A percentile compares a stretch with the other conserved stretches of the same genome.
Conservation (phyloP, 2,113 vertebrate species). For the Pachycephala philippinensis region DNA sequence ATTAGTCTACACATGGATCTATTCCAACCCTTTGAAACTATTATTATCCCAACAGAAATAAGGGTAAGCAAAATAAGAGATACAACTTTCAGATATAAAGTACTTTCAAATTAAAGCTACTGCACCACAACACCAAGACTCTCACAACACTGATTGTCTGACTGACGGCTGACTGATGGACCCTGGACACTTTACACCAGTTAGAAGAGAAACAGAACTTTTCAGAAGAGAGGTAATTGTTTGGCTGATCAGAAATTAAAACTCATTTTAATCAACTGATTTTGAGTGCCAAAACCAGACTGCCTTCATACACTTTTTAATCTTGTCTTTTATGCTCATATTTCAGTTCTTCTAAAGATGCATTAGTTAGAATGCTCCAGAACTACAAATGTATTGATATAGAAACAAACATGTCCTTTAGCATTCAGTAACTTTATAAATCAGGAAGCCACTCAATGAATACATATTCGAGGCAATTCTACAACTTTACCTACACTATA, state of each 20-base stretch:
- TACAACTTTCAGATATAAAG: neutral
- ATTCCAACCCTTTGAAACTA: neutral
- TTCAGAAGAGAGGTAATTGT: neutral
- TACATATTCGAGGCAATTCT: neutral
- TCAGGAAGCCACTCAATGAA: neutral
- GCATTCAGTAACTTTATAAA: neutral
- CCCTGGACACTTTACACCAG: neutral
- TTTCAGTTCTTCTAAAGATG: neutral
- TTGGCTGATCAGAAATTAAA: neutral
- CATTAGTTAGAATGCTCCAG: neutral
- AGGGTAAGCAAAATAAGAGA: neutral
- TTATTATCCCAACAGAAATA: neutral
- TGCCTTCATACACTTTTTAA: neutral
- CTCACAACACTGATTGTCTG: neutral
- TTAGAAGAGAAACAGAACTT: neutral
- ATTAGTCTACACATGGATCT: neutral
- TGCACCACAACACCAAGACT: neutral
- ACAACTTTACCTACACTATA: neutral
- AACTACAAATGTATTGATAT: neutral
- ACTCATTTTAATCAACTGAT: neutral
- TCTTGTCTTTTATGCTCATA: neutral
- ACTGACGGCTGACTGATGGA: accelerated
- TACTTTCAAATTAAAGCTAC: neutral
- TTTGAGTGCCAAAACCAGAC: neutral
- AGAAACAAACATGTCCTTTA: neutral